Evolutionary conservation across 2,888 invertebrate species (phyloP), one percentile per base, ranked within the genome.

Genomic region (Protodeltote pygarga): DNA sequence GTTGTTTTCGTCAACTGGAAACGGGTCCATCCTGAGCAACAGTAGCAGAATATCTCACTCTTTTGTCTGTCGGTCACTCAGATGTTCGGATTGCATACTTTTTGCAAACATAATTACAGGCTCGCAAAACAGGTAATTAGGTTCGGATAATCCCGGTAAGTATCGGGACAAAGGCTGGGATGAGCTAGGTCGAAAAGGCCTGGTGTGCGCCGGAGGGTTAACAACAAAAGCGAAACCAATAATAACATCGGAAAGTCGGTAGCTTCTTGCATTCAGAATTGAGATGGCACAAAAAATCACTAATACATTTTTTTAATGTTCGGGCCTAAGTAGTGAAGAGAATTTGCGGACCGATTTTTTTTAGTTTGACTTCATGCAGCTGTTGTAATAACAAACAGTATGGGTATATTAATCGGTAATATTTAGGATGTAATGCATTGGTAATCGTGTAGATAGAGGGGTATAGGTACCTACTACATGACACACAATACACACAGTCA

Each of bases 191-290:
- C 73, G 74, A 66, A 79, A 71, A 65, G 76, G 80, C 85, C 85
- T 83, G 86, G 79, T 85, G 85, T 70, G 73, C 80, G 70, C 60
- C 75, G 60, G 78, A 81, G 82, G 83, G 81, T 71, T 77, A 61
- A 37, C 67, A 79, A 91, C 87, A 90, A 90, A 76, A 73, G 83
- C 55, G 57, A 75, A 66, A 74, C 61, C 81, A 79, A 83, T 87
- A 88, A 87, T 85, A 87, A 86, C 84, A 88, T 85, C 85, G 81
- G 71, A 78, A 90, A 90, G 90, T 89, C 89, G 91, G 89, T 89
- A 90, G 91, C 90, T 91, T 90, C 89, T 89, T 86, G 87, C 88
- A 87, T 87, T 86, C 73, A 76, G 72, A 79, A 81, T 80, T 75
- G 79, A 73, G 67, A 73, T 63, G 41, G 34, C 20, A 58, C 75